Conservation (phyloP, 1,140 invertebrate species). For the Augochlora pura region DNA sequence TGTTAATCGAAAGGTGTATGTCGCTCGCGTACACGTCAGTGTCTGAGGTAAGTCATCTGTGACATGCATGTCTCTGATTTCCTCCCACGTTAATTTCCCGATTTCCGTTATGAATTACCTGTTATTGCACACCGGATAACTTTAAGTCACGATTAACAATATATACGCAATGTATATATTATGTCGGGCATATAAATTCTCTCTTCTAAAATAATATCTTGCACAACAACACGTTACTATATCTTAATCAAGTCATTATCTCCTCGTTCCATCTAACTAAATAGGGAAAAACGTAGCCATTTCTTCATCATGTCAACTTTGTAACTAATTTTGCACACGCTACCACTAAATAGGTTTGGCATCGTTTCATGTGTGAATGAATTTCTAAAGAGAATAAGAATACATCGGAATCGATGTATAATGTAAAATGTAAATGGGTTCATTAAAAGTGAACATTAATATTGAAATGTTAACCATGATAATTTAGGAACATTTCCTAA, state of each 20-base stretch:
- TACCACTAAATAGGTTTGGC: constrained; percentile 3
- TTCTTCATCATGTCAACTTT: background rate
- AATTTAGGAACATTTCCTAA: constrained; percentile 33
- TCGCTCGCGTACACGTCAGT: background rate
- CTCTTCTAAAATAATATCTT: constrained; percentile 31
- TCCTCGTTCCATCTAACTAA: constrained; percentile 19
- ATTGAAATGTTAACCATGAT: background rate
- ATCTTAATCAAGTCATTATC: constrained; percentile 24
- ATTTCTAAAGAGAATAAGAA: background rate
- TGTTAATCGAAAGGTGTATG: background rate
- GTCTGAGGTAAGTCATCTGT: background rate
- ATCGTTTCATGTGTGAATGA: background rate
- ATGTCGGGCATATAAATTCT: constrained; percentile 56
- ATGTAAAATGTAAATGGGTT: background rate
- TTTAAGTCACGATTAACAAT: too few species aligned
- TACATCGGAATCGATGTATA: background rate
- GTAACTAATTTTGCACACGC: constrained; percentile 7
- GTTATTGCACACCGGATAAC: background rate
- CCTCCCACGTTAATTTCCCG: background rate
- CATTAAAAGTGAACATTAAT: background rate
- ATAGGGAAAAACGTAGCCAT: constrained; percentile 17
- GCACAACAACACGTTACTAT: constrained; percentile 34
- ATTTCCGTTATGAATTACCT: background rate
- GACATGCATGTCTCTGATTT: background rate
- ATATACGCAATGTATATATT: too few species aligned